phyloP scores from a whole-genome alignment of 1,140 invertebrate genomes.

The Sitobion miscanthi region DNA sequence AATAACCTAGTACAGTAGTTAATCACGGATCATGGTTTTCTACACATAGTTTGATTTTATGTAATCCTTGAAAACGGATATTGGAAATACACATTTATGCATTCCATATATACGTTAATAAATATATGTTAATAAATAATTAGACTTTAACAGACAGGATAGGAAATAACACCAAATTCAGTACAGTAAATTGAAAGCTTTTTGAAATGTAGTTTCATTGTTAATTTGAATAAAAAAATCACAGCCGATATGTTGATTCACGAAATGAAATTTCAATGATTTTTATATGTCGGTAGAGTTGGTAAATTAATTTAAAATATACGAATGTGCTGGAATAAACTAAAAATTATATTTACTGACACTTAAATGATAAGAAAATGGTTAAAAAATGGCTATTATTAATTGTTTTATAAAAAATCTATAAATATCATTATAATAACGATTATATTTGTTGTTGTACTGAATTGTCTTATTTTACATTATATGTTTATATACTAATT shows the following conservation, averaged over 20 bases:
- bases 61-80: constrained; percentile 11
- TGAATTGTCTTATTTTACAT: too few species aligned
- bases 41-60: not conserved
- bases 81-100: not conserved
- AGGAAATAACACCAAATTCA: not conserved
- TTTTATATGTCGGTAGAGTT: not conserved
- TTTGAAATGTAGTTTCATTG: not conserved
- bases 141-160: not conserved
- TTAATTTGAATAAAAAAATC: not conserved
- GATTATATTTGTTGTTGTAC: too few species aligned
- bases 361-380: not conserved
- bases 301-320: not conserved
- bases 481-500: not conserved
- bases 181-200: not conserved
- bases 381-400: not conserved
- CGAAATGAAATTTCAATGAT: not conserved
- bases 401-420: not conserved
- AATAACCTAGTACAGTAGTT: not conserved
- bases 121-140: not conserved
- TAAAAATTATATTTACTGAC: not conserved
- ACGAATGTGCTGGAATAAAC: not conserved
- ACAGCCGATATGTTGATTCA: too few species aligned
- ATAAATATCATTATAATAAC: not conserved
- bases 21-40: not conserved
- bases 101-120: not conserved